Conservation (phyloP, 2,888 invertebrate species). For the Cistogaster globosa region DNA sequence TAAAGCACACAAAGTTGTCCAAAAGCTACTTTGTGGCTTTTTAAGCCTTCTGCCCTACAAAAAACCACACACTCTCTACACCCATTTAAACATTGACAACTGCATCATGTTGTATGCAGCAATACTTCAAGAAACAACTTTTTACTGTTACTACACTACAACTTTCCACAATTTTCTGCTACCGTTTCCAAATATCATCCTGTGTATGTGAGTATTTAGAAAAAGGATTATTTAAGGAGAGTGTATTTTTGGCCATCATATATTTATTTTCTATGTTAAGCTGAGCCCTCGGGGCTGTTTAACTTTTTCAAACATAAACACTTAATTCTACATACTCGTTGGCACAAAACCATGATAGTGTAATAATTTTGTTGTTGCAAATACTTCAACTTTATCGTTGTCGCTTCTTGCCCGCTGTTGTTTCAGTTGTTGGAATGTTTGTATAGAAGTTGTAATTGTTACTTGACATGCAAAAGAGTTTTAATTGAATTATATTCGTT, state of each 20-base stretch:
- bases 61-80: conserved; percentile 62
- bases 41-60: conserved; percentile 67
- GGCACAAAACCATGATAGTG: conserved; percentile 36
- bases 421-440: conserved; percentile 69
- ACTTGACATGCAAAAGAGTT: conserved; percentile 82
- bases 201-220: conserved; percentile 48
- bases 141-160: conserved; percentile 14
- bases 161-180: conserved; percentile 11
- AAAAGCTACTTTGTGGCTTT: conserved; percentile 81
- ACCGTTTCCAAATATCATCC: not conserved
- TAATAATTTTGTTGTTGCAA: conserved; percentile 53
- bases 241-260: conserved; percentile 54
- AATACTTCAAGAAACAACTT: conserved; percentile 52
- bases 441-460: conserved; percentile 77
- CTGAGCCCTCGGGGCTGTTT: conserved; percentile 67
- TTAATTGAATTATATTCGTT: conserved; percentile 82
- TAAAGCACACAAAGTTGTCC: conserved; percentile 74
- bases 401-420: conserved; percentile 44
- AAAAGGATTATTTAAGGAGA: conserved; percentile 56
- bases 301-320: conserved; percentile 69
- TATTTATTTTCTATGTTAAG: conserved; percentile 52
- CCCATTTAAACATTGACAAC: conserved; percentile 37
- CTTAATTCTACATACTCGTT: conserved; percentile 61
- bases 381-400: conserved; percentile 40
- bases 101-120: conserved; percentile 17